Conservation (phyloP, 2,888 invertebrate species). For the Drosophila colorata region DNA sequence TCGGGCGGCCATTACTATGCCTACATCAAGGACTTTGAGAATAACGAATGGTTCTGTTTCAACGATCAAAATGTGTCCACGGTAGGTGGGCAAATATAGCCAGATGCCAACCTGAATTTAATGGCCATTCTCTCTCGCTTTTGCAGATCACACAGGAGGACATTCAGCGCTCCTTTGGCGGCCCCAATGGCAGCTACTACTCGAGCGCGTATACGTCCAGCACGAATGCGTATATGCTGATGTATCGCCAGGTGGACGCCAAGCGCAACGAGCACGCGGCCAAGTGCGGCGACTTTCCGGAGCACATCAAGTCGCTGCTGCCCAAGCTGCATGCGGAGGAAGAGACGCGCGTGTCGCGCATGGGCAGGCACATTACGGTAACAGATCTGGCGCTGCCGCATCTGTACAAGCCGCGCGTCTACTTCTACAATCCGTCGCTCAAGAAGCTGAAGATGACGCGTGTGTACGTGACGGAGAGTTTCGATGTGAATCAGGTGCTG, state of each 20-base stretch:
- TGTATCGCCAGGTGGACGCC: conserved; percentile 92
- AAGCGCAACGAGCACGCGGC: conserved; percentile 88
- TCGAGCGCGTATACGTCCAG: conserved; percentile 92
- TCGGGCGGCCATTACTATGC: conserved; percentile 97
- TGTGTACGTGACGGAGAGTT: conserved; percentile 87
- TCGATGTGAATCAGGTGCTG: conserved; percentile 87
- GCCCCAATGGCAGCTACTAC: conserved; percentile 89
- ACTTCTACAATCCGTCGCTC: conserved; percentile 88
- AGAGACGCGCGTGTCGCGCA: conserved; percentile 86
- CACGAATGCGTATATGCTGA: conserved; percentile 96
- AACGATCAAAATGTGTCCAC: conserved; percentile 93
- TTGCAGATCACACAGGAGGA: conserved; percentile 91
- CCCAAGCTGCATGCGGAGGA: conserved; percentile 89
- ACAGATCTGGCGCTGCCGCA: conserved; percentile 85
- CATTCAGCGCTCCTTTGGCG: conserved; percentile 93
- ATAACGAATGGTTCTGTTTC: conserved; percentile 93
- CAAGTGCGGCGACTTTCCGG: conserved; percentile 90
- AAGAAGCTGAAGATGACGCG: conserved; percentile 87
- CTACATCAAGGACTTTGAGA: conserved; percentile 93
- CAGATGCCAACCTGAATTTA: neutral
- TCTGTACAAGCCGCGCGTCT: conserved; percentile 88
- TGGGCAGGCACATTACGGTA: conserved; percentile 85
- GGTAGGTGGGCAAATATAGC: conserved; percentile 85
- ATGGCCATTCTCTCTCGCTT: neutral
- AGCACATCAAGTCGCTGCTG: conserved; percentile 89